phyloP scores from a whole-genome alignment of 1,140 invertebrate genomes.

The Aphidius gifuensis region DNA sequence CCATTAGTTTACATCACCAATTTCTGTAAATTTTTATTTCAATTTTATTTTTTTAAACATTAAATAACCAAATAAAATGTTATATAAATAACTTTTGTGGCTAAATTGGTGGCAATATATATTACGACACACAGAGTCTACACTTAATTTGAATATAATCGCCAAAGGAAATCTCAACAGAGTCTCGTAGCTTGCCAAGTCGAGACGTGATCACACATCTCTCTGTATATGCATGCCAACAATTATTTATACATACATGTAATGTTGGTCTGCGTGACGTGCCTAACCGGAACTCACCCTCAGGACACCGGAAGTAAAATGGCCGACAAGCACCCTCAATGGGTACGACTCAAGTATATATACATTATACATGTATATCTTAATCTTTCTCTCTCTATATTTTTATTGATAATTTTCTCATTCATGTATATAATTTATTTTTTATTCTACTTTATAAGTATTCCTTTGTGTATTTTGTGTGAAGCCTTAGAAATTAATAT shows the following conservation, averaged over 20 bases:
- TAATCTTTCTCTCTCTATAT: no score
- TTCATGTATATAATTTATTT: not conserved
- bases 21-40: not conserved
- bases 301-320: conserved; percentile 55
- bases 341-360: not conserved
- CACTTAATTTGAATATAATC: conserved; percentile 59
- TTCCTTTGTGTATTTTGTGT: not conserved
- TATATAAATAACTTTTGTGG: conserved; percentile 29
- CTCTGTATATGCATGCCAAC: no score
- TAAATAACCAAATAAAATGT: not conserved
- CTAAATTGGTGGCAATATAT: conserved; percentile 57
- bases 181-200: conserved; percentile 38
- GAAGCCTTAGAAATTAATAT: not conserved
- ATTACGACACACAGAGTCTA: conserved; percentile 46
- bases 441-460: not conserved
- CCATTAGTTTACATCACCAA: conserved; percentile 30
- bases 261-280: conserved; percentile 45
- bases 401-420: no score
- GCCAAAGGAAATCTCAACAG: conserved; percentile 49
- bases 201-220: conserved; percentile 7
- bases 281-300: conserved; percentile 48
- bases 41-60: not conserved
- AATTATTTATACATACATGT: no score
- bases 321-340: conserved; percentile 37
- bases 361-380: no score